Evolutionary conservation across 2,113 vertebrate genomes (phyloP).

Genomic region (Sceloporus tristichus): DNA sequence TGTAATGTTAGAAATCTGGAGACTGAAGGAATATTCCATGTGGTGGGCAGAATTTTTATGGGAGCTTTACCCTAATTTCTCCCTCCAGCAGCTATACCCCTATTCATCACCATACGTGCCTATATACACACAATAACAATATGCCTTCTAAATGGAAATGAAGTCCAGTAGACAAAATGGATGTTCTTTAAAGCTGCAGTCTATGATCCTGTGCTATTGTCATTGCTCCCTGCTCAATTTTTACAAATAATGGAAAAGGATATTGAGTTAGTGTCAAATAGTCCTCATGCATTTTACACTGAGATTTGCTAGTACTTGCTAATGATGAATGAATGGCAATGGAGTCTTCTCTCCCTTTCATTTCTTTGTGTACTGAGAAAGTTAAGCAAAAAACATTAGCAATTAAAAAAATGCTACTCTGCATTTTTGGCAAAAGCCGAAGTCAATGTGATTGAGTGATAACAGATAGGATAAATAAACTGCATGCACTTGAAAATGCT

Average conservation of each 20-base stretch:
- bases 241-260: slow-evolving; percentile 24
- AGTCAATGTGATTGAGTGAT: slow-evolving; percentile 34
- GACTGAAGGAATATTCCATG: too few relatives aligned
- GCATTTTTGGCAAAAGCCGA: slow-evolving; percentile 40
- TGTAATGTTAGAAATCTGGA: too few relatives aligned
- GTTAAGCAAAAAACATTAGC: slow-evolving; percentile 41
- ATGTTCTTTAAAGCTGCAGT: neutral
- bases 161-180: neutral
- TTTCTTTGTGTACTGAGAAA: slow-evolving; percentile 44
- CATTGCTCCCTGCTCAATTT: neutral
- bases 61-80: too few relatives aligned
- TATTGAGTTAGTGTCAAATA: slow-evolving; percentile 21
- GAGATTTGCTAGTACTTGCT: slow-evolving; percentile 36
- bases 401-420: slow-evolving; percentile 36
- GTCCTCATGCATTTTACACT: neutral
- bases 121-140: neutral
- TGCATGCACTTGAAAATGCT: neutral
- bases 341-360: neutral
- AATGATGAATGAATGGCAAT: neutral
- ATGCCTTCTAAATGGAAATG: neutral
- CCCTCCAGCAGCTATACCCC: too few relatives aligned
- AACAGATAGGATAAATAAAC: slow-evolving; percentile 47
- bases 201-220: neutral
- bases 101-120: neutral
- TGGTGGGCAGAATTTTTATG: too few relatives aligned